Percentiles rank a stretch among this genome's conserved stretches.
These are phyloP conservation scores for Rhincodon typus DNA, from an alignment of 2,797 vertebrate species.

Conservation along the genomic window DNA sequence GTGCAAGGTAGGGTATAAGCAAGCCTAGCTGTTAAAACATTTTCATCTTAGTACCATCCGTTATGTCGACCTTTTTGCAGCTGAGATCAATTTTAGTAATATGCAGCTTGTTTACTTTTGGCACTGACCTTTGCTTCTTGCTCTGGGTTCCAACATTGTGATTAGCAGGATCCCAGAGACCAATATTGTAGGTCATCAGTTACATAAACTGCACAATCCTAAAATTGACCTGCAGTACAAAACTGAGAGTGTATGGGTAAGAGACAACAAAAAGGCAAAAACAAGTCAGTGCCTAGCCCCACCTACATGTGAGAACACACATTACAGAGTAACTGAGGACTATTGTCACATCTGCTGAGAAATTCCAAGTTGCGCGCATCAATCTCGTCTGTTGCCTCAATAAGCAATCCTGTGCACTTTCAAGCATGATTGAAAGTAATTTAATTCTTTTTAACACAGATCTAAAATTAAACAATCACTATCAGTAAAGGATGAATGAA, in stretches of 20 bases:
- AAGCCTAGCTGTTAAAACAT: constrained; percentile 31
- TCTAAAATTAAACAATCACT: neutral
- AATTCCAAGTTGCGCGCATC: neutral
- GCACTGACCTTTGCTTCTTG: constrained; percentile 17
- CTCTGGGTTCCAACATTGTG: neutral
- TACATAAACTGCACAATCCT: constrained; percentile 18
- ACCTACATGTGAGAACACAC: neutral
- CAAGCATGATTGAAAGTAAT: neutral
- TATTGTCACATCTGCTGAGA: neutral
- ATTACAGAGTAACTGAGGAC: neutral
- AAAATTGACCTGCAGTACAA: neutral
- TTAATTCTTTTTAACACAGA: neutral
- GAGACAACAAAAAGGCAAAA: neutral
- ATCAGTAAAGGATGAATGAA: neutral
- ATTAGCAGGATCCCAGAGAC: constrained; percentile 30
- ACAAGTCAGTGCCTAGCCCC: neutral
- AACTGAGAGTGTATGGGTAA: neutral
- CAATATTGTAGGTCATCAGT: neutral
- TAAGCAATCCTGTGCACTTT: neutral
- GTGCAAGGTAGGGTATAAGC: neutral
- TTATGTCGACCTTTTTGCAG: constrained; percentile 21
- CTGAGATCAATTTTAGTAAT: constrained; percentile 32
- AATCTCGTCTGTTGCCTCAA: neutral
- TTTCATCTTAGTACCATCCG: constrained; percentile 15
- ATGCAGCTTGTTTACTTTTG: neutral